Conservation (phyloP, 2,113 vertebrate species). For the Penelope pileata region DNA sequence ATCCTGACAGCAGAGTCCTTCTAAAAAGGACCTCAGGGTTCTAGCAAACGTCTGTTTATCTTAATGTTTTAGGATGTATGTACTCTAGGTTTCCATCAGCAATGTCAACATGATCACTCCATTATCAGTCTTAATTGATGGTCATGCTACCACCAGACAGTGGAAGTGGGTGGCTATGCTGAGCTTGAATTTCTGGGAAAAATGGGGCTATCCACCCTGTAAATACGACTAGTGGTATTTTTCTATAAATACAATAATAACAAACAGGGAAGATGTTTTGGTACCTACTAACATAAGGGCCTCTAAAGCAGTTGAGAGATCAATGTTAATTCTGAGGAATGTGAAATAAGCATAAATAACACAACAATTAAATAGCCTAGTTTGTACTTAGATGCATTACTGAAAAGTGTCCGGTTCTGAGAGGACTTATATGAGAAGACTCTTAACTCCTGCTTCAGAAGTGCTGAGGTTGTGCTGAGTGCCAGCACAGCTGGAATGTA, state of each 20-base stretch:
- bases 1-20: neutral
- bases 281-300: neutral
- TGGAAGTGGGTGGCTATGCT: neutral
- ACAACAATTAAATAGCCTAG: neutral
- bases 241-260: accelerated
- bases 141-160: neutral
- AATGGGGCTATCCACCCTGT: neutral
- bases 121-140: neutral
- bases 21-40: neutral
- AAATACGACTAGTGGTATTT: neutral
- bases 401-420: neutral
- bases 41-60: neutral
- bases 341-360: neutral
- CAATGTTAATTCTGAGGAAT: neutral
- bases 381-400: neutral
- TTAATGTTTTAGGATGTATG: neutral
- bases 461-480: neutral
- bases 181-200: neutral
- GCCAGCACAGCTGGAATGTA: conserved; percentile 44
- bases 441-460: neutral
- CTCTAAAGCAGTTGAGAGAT: neutral
- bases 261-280: neutral
- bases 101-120: neutral
- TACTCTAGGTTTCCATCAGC: neutral
- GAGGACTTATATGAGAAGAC: neutral